A percentile compares a stretch with the other conserved stretches of the same genome.
Conservation (phyloP, 2,113 vertebrate genomes). For the Sceloporus tristichus region DNA sequence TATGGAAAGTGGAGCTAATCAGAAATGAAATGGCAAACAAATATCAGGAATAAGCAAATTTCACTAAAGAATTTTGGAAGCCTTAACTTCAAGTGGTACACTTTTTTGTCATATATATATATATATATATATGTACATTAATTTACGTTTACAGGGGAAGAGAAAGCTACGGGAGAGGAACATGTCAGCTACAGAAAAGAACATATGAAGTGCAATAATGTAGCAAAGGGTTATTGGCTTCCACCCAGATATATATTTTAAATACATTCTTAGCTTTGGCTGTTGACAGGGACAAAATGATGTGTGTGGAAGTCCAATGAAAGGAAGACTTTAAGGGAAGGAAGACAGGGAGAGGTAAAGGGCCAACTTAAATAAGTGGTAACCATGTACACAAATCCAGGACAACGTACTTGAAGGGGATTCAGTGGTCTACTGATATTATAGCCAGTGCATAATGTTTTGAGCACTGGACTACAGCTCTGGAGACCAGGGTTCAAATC, state of each 20-base stretch:
- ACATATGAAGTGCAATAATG: too few relatives aligned
- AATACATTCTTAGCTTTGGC: neutral
- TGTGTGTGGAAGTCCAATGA: neutral
- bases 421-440: too few relatives aligned
- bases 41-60: too few relatives aligned
- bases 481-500: too few relatives aligned
- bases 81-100: neutral
- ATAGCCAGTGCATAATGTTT: neutral
- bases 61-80: neutral
- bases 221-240: neutral
- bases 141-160: neutral
- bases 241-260: neutral
- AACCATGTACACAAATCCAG: too few relatives aligned
- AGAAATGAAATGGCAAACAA: neutral
- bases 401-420: too few relatives aligned
- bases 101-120: neutral
- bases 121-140: too few relatives aligned
- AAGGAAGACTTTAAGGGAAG: neutral
- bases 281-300: neutral
- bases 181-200: neutral
- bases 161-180: neutral
- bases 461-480: too few relatives aligned
- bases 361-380: neutral
- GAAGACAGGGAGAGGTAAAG: neutral
- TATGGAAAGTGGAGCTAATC: neutral